A percentile compares a stretch with the other conserved stretches of the same genome.
Conservation (phyloP, 1,140 invertebrate genomes). For the Oedothorax gibbosus region DNA sequence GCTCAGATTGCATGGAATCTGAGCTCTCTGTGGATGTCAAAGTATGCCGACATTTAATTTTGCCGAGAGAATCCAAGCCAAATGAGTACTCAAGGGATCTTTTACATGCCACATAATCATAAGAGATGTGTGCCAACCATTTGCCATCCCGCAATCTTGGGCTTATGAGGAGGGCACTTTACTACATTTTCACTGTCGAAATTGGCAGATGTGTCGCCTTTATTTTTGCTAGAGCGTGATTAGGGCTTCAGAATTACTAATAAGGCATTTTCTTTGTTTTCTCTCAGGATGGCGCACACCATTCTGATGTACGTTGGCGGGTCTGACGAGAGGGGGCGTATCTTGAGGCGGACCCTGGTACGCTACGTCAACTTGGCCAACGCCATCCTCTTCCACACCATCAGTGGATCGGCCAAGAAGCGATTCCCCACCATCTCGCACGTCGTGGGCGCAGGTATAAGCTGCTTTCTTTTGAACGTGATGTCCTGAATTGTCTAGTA, state of each 20-base stretch:
- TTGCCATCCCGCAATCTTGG: not conserved
- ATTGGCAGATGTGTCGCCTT: not conserved
- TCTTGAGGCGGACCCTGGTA: conserved; percentile 64
- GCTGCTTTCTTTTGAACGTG: not conserved
- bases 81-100: too few relatives aligned
- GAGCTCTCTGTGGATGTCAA: too few relatives aligned
- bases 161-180: not conserved
- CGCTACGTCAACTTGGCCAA: conserved; percentile 63
- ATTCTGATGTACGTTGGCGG: conserved; percentile 72
- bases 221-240: not conserved
- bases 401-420: conserved; percentile 51
- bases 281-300: conserved; percentile 29
- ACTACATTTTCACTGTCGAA: not conserved
- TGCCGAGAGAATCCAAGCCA: too few relatives aligned
- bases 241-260: not conserved
- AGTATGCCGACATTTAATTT: too few relatives aligned
- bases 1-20: too few relatives aligned
- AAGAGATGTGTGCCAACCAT: too few relatives aligned
- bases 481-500: too few relatives aligned
- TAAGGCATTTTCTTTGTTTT: not conserved
- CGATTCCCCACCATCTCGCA: conserved; percentile 42
- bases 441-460: conserved; percentile 66
- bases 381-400: conserved; percentile 51
- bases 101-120: too few relatives aligned
- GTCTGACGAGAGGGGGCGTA: conserved; percentile 62